Conservation (phyloP, 2,797 vertebrate species). For the Potorous gilbertii region DNA sequence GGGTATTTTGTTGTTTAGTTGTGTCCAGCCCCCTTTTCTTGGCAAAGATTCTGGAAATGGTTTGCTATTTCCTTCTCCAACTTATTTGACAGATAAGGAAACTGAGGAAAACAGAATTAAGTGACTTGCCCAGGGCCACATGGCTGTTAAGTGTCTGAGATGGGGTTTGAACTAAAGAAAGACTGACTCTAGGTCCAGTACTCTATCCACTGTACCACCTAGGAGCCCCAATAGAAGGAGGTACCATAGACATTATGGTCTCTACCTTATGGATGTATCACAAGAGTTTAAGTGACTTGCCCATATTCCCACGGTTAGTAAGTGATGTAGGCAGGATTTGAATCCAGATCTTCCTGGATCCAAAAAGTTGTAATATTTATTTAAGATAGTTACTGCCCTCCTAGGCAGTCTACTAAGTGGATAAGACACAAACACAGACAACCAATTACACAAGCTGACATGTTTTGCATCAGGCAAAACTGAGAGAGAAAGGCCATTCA, state of each 20-base stretch:
- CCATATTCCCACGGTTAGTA: neutral
- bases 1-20: neutral
- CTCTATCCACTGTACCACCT: neutral
- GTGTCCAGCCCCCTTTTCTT: neutral
- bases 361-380: neutral
- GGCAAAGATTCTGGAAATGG: neutral
- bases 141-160: neutral
- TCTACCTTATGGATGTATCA: neutral
- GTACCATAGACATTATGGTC: neutral
- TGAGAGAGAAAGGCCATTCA: neutral
- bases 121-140: slow-evolving; percentile 1
- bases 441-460: neutral
- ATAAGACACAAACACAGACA: neutral
- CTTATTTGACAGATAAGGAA: slow-evolving; percentile 6
- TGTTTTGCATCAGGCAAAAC: neutral
- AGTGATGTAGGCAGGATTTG: neutral
- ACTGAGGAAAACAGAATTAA: slow-evolving; percentile 11
- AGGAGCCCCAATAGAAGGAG: neutral
- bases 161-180: neutral
- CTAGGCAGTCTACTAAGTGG: neutral
- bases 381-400: neutral
- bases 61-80: neutral
- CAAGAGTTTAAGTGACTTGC: neutral
- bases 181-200: neutral
- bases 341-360: neutral